Evolutionary conservation across 2,888 invertebrate genomes (phyloP).

Genomic region (Camponotus fellah): DNA sequence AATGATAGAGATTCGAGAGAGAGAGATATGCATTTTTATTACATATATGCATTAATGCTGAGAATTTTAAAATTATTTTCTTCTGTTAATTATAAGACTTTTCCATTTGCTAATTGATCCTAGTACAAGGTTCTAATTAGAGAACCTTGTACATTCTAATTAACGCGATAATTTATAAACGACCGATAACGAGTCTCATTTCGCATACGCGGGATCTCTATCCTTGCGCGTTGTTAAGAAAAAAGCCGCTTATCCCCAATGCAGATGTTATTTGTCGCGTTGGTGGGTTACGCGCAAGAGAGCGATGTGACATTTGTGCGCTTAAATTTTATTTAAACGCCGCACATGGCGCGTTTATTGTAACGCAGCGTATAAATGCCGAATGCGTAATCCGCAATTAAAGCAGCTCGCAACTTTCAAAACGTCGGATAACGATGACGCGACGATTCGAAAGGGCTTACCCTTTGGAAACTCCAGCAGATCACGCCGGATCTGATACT

Average conservation of each 20-base stretch:
- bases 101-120: constrained; percentile 23
- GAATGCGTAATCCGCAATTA: constrained; percentile 52
- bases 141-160: neutral
- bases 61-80: constrained; percentile 15
- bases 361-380: constrained; percentile 26
- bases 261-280: constrained; percentile 32
- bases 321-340: constrained; percentile 42
- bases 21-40: neutral
- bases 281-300: neutral
- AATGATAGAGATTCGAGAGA: neutral
- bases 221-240: constrained; percentile 19
- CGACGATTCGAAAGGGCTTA: constrained; percentile 46
- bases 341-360: constrained; percentile 2
- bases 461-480: neutral
- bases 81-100: neutral
- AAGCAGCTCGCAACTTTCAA: constrained; percentile 48
- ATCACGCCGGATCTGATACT: constrained; percentile 21
- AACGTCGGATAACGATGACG: constrained; percentile 44
- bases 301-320: constrained; percentile 37
- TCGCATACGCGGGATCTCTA: neutral
- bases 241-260: constrained; percentile 33
- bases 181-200: constrained; percentile 33
- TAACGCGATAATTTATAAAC: constrained; percentile 25
- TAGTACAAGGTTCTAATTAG: constrained; percentile 11
- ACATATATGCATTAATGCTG: neutral